These are phyloP conservation scores for Drosophila sproati DNA, from an alignment of 1,140 invertebrate genomes.

Conservation along the genomic window DNA sequence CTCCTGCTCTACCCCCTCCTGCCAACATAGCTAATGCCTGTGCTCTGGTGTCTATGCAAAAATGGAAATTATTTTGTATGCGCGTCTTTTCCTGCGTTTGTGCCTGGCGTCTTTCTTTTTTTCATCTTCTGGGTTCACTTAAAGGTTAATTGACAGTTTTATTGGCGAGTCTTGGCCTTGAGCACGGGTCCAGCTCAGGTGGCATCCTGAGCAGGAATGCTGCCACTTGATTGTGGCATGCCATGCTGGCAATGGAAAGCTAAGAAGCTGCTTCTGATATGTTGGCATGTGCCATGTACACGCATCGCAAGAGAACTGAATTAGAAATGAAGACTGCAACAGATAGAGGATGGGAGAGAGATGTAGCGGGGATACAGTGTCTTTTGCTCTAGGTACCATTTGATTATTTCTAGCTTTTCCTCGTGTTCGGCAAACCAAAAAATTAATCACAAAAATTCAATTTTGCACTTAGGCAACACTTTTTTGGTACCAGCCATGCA, in stretches of 20 bases:
- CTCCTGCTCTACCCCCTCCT: not conserved
- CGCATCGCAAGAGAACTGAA: not conserved
- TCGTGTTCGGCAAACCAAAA: conserved; percentile 14
- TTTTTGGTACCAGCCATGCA: conserved; percentile 49
- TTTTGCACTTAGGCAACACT: conserved; percentile 69
- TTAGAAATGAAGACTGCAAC: not conserved
- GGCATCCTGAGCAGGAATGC: conserved; percentile 12
- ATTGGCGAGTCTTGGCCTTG: conserved; percentile 38
- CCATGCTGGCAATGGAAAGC: not conserved
- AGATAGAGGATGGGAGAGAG: not conserved
- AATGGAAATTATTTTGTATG: conserved; percentile 70
- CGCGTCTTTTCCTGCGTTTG: conserved; percentile 24
- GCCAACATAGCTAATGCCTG: not conserved
- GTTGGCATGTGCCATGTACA: conserved; percentile 48
- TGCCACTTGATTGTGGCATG: conserved; percentile 25
- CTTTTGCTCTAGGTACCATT: not conserved
- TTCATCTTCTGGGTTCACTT: conserved; percentile 44
- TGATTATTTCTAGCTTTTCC: not conserved
- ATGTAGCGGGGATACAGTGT: too few relatives aligned
- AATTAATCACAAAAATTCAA: conserved; percentile 68
- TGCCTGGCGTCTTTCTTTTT: conserved; percentile 43
- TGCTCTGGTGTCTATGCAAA: conserved; percentile 43
- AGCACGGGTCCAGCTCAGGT: conserved; percentile 39
- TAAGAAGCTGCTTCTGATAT: conserved; percentile 6
- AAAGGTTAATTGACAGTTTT: conserved; percentile 77